Evolutionary conservation across 2,888 invertebrate species (phyloP).

Genomic region (Scaptomyza polygonia): DNA sequence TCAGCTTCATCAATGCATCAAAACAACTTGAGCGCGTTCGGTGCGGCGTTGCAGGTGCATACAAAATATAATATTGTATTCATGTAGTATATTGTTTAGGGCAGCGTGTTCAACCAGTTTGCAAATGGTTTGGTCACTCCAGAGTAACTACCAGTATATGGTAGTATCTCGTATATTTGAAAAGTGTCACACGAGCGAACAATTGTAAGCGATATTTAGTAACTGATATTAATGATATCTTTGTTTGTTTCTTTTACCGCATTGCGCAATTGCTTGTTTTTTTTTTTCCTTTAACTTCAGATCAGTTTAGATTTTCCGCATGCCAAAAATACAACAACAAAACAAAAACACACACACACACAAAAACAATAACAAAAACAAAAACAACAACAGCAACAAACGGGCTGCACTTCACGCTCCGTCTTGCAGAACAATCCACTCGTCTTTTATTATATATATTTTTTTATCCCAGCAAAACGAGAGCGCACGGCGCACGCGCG

Average conservation of each 20-base stretch:
- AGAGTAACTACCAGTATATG: not conserved
- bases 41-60: conserved; percentile 30
- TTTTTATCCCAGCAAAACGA: conserved; percentile 17
- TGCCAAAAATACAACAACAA: conserved; percentile 14
- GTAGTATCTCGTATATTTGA: conserved; percentile 2
- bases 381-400: conserved; percentile 33
- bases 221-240: conserved; percentile 16
- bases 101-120: conserved; percentile 40
- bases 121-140: conserved; percentile 20
- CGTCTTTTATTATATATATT: conserved; percentile 9
- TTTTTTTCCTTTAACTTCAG: conserved; percentile 14
- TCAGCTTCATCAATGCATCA: conserved; percentile 25
- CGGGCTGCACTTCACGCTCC: conserved; percentile 76
- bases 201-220: conserved; percentile 37
- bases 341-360: not conserved
- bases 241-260: conserved; percentile 8
- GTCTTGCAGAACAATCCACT: conserved; percentile 76
- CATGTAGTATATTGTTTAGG: conserved; percentile 6
- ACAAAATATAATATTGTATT: no score
- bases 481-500: conserved; percentile 47
- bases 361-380: conserved; percentile 26
- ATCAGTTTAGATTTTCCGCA: conserved; percentile 62
- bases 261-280: conserved; percentile 45
- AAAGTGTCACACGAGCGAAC: conserved; percentile 49
- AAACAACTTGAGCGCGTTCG: conserved; percentile 63